These are phyloP conservation scores for Choristoneura fumiferana DNA, from an alignment of 1,140 invertebrate genomes.

Conservation along the genomic window DNA sequence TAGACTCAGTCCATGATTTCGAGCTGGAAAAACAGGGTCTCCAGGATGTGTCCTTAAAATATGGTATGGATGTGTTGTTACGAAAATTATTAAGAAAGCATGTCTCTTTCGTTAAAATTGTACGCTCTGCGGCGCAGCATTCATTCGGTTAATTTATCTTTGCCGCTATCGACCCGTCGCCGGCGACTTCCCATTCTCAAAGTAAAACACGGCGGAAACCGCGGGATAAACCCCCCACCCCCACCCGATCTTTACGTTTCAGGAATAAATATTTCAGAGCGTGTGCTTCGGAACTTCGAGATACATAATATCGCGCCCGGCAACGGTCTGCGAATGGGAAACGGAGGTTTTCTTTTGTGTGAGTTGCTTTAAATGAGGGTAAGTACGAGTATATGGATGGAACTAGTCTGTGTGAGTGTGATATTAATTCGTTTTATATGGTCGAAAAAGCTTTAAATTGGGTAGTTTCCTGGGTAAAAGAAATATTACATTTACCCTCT, in stretches of 20 bases:
- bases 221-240: slow-evolving; percentile 60
- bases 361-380: slow-evolving; percentile 38
- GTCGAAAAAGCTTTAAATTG: too few relatives aligned
- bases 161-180: slow-evolving; percentile 72
- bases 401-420: too few relatives aligned
- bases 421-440: too few relatives aligned
- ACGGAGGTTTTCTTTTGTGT: slow-evolving; percentile 59
- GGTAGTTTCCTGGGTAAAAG: too few relatives aligned
- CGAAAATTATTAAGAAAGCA: too few relatives aligned
- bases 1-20: too few relatives aligned
- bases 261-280: slow-evolving; percentile 79
- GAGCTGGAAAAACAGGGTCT: too few relatives aligned
- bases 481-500: too few relatives aligned
- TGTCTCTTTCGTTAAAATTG: too few relatives aligned
- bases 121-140: slow-evolving; percentile 20
- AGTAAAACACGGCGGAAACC: slow-evolving; percentile 77
- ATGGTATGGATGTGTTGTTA: too few relatives aligned
- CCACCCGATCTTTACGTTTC: slow-evolving; percentile 75
- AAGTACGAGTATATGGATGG: too few relatives aligned
- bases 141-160: slow-evolving; percentile 57
- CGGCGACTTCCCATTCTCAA: slow-evolving; percentile 76
- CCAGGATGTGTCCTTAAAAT: too few relatives aligned
- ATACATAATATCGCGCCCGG: slow-evolving; percentile 68
- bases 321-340: slow-evolving; percentile 73
- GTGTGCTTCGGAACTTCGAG: slow-evolving; percentile 76